Base-by-base conservation (phyloP, 1,140 invertebrate genomes). In the Cydia pomonella region DNA sequence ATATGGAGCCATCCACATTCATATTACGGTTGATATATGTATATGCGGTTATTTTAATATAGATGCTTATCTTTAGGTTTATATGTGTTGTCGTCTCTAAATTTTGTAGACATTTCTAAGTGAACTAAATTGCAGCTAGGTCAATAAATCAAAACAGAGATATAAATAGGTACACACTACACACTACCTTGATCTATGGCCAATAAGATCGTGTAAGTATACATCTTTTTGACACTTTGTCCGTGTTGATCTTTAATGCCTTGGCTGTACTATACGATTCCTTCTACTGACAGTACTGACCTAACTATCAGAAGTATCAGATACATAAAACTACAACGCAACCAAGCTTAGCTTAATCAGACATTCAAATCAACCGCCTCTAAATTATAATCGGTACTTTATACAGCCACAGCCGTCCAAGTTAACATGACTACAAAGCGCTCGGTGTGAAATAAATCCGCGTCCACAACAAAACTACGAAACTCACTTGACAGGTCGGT, bases 381-480 rank as follows among this genome's bases (percentile, higher is more conserved):
- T 59, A 23, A 59, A 59, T 23, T 59, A 59, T 59, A 59, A 59
- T 59, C 21, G 53, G 53, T 6, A 23, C 21, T 21, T 2, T n/a
- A 23, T n/a, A 59, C 53, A 59, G 53, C 53, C n/a, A 1, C 12
- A 63, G 21, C 13, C 62, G 63, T 18, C 29, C 29, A 69, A 69
- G n/a, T 10, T n/a, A 69, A 69, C 64, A 69, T 18, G 64, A 38
- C 64, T 33, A 69, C 64, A 69, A 69, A 38, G 27, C 64, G 29
- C 29, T 29, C 73, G 79, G 82, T 79, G 82, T 82, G 79, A 84
- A 82, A 78, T 79, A 76, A 78, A 78, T 80, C 77, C 64, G 75
- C 77, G 69, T 47, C 47, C 71, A 44, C 41, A 71, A 78, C 79
- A 80, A 82, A 81, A 69, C 63, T 66, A 66, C 64, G 9, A 69